These are phyloP conservation scores for Callimorpha dominula DNA, from an alignment of 2,888 invertebrate genomes.

Conservation along the genomic window DNA sequence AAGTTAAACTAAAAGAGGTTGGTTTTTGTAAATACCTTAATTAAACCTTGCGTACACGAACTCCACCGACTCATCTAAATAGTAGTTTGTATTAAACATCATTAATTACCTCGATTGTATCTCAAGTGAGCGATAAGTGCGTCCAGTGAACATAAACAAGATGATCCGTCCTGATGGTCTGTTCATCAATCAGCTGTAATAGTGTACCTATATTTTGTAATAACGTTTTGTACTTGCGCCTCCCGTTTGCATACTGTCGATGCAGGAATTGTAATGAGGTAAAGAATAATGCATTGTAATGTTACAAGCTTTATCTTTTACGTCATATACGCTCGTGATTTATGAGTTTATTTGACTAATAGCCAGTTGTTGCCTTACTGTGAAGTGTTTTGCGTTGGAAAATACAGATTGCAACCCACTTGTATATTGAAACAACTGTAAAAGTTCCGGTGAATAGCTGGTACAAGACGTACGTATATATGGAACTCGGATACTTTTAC, in stretches of 20 bases:
- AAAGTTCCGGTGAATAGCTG: neutral
- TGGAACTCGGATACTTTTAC: neutral
- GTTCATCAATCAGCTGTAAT: slow-evolving; percentile 65
- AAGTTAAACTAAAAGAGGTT: neutral
- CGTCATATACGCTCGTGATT: neutral
- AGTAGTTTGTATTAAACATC: slow-evolving; percentile 34
- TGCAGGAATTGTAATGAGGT: slow-evolving; percentile 36
- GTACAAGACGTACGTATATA: neutral
- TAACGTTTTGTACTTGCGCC: slow-evolving; percentile 40
- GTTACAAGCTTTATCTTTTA: slow-evolving; percentile 1
- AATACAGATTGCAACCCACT: neutral
- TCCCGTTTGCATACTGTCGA: slow-evolving; percentile 38
- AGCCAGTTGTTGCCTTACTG: neutral
- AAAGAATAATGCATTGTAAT: slow-evolving; percentile 17
- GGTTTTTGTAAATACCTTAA: slow-evolving; percentile 31
- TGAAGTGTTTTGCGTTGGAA: neutral
- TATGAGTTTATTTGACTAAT: slow-evolving; percentile 5
- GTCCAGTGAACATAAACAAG: slow-evolving; percentile 53
- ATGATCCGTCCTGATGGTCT: slow-evolving; percentile 41
- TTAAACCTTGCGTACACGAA: slow-evolving; percentile 30
- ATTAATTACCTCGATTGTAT: slow-evolving; percentile 49
- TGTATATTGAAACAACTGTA: neutral
- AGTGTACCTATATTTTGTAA: slow-evolving; percentile 46
- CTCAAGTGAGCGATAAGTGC: slow-evolving; percentile 47
- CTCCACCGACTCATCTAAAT: slow-evolving; percentile 33